Base-by-base conservation (phyloP, 2,113 vertebrate species). In the Columbina picui region DNA sequence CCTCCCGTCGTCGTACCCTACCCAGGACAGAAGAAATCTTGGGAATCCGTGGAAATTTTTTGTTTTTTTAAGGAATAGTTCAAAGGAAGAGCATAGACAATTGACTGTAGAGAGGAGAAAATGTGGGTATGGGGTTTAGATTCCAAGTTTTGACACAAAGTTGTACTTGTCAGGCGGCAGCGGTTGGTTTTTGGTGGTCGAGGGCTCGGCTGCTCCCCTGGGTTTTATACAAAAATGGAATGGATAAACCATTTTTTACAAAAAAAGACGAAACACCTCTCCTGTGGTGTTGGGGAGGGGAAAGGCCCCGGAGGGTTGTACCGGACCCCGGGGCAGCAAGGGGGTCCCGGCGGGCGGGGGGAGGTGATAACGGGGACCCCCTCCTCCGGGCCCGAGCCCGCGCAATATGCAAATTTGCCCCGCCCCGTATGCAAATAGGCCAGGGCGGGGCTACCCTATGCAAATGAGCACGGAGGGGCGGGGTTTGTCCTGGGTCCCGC, bases 181-280 rank as follows among this genome's bases (percentile, higher is more conserved):
- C 8, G 17, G 18, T 45, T 45, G 43, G 43, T 45, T 45, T 45
- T 45, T 45, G 43, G 43, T 45, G 43, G 18, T 45, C 43, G 43
- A 45, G 43, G 73, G 98, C 98, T 97, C 97, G 96, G 94, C 97
- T 98, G 98, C 97, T 98, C 97, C 98, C 97, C 91, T 98, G 97
- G 97, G 98, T 99, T 99, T 99, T 99, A 99, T 99, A 99, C 98
- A 98, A 98, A 98, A 98, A 98, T 98, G 97, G 98, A 98, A 98
- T 94, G 98, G 98, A 99, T 99, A 99, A 99, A 99, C 97, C 97
- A 97, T 98, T 99, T 98, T 99, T 98, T 99, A 98, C 96, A 98
- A 98, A 98, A 97, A 50, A 25, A 50, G n/a, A 11, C 22, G 10
- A 49, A 10, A 17, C 7, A 13, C 14, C 16, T 30, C 7, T 87